phyloP scores from a whole-genome alignment of 2,888 invertebrate genomes.

The Tetramorium bicarinatum region DNA sequence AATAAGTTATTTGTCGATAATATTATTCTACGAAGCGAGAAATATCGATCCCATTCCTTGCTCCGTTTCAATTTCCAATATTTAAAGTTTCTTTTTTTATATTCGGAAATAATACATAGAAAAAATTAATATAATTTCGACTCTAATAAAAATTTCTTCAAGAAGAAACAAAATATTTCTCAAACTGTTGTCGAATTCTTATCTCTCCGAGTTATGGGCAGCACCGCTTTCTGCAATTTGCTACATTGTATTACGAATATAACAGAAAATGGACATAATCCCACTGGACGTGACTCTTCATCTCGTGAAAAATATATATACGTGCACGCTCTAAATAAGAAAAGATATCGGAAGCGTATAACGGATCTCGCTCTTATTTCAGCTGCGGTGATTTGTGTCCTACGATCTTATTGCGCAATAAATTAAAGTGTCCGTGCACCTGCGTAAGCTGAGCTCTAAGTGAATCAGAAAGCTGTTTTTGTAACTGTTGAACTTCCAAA shows the following conservation, averaged over 20 bases:
- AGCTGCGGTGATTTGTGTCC: constrained; percentile 84
- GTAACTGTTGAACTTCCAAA: constrained; percentile 93
- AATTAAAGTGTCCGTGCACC: constrained; percentile 92
- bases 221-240: neutral
- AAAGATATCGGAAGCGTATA: neutral
- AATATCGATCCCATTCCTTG: constrained; percentile 58
- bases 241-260: neutral
- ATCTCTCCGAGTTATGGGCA: neutral
- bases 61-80: constrained; percentile 49
- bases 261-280: constrained; percentile 11
- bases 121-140: constrained; percentile 11
- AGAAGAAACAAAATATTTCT: neutral
- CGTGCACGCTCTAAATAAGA: constrained; percentile 17
- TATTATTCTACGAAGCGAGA: neutral
- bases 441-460: constrained; percentile 91
- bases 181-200: neutral
- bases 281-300: neutral
- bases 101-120: neutral
- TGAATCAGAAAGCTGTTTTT: constrained; percentile 92
- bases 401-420: constrained; percentile 91
- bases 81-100: constrained; percentile 17
- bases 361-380: constrained; percentile 73
- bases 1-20: constrained; percentile 66
- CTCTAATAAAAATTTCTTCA: neutral
- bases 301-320: neutral